Evolutionary conservation across 2,888 invertebrate species (phyloP), one percentile per base, ranked within the genome.

Genomic region (Leucophenga montana): DNA sequence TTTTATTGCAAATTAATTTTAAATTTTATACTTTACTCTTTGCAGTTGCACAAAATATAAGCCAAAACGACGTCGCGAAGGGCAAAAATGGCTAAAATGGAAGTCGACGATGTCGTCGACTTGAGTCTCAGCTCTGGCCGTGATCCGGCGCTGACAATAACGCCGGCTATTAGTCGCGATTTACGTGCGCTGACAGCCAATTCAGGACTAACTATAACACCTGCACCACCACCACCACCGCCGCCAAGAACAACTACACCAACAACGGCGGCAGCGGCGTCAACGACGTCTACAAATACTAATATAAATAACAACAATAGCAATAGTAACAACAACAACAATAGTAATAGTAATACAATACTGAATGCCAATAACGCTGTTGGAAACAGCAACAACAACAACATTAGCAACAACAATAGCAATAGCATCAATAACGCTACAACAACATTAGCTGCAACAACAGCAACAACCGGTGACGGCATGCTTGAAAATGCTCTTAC

Each of bases 51-150:
- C 71, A 77, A 73, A 83, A 79, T 69, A 84, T 79, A 78, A 75
- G 71, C 68, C 79, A 84, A 71, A 84, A 86, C 84, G 79, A 87
- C 86, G 87, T 84, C 85, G 80, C 86, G 85, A 80, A 81, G 82
- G 75, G 83, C 84, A 76, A 85, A 85, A 81, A 89, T 89, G 91
- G 91, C 91, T 87, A 93, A 92, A 90, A 96, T 96, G 95, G 95
- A 96, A 89, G 93, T 95, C 88, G 95, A 95, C 90, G 95, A 96
- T 86, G 95, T 95, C 78, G 95, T 96, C 84, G 96, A 96, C 91
- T 92, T 96, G 84, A 96, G 95, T 90, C 92, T 95, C 59, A 87
- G 87, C 66, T 85, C 88, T 67, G 88, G 88, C n/a, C 82, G 89
- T 73, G 89, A 89, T 79, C 86, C 86, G 71, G 87, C 89, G 68